Conservation (phyloP, 2,113 vertebrate genomes). For the Circaetus cinerascens region DNA sequence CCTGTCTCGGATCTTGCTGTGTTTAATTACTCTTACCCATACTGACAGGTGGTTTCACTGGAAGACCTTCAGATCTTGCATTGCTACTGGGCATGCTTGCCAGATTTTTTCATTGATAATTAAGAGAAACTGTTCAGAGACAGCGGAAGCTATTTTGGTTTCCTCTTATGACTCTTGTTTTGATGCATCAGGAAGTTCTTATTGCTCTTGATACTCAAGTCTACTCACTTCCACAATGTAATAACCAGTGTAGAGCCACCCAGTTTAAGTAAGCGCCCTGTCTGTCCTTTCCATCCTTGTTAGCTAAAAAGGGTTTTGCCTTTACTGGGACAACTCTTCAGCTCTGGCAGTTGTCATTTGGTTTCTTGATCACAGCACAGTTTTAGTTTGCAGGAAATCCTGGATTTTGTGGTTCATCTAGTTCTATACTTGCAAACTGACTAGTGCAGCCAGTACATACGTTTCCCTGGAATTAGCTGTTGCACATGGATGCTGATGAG, state of each 20-base stretch:
- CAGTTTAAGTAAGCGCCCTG: not conserved
- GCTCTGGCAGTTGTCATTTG: not conserved
- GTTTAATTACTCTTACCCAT: not conserved
- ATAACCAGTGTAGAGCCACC: not conserved
- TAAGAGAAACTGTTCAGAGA: not conserved
- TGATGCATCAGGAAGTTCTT: not conserved
- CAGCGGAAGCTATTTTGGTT: not conserved
- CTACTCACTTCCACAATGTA: not conserved
- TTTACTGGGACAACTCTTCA: not conserved
- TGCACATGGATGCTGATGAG: not conserved
- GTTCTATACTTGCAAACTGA: not conserved
- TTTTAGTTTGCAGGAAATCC: not conserved
- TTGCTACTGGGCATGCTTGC: not conserved
- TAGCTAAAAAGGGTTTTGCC: not conserved
- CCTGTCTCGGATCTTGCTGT: not conserved
- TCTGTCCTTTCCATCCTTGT: not conserved
- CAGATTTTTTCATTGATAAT: not conserved
- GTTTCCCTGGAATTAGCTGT: not conserved
- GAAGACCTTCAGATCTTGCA: not conserved
- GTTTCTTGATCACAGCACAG: not conserved
- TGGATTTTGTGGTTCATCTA: not conserved
- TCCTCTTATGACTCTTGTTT: not conserved
- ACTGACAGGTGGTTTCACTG: not conserved
- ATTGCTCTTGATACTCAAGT: not conserved
- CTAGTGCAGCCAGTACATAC: fast-evolving